Conservation (phyloP, 2,888 invertebrate species). For the Druceiella hillmani region DNA sequence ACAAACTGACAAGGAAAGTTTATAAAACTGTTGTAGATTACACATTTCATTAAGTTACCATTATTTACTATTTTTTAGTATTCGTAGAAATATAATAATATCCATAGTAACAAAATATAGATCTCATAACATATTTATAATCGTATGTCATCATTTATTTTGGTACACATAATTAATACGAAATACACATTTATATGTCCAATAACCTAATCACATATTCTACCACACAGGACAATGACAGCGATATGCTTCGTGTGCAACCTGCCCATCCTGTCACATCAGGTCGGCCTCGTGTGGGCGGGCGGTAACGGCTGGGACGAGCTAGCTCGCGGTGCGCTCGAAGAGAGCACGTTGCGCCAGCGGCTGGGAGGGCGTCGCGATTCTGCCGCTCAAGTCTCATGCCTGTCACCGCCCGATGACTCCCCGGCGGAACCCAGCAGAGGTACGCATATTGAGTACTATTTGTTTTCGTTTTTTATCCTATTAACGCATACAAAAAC, state of each 20-base stretch:
- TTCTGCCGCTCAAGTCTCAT: conserved; percentile 86
- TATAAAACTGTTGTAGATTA: no score
- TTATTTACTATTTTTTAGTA: no score
- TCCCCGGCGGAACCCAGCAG: conserved; percentile 57
- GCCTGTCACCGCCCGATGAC: conserved; percentile 78
- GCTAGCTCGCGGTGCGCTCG: conserved; percentile 75
- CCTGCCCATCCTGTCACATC: conserved; percentile 89
- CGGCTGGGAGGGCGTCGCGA: conserved; percentile 81
- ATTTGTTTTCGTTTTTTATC: no score
- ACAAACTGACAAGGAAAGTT: no score
- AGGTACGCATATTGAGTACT: no score
- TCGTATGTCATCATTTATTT: no score
- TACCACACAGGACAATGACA: conserved; percentile 77
- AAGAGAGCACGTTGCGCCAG: conserved; percentile 80
- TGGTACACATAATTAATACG: conserved; percentile 1
- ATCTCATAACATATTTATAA: background rate
- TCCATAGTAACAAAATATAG: background rate
- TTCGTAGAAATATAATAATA: no score
- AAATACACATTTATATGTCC: background rate
- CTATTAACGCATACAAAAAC: no score
- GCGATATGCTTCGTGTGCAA: conserved; percentile 96
- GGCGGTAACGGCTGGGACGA: conserved; percentile 95
- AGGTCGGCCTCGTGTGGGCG: conserved; percentile 90
- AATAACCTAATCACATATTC: conserved; percentile 19
- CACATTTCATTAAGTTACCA: no score